Evolutionary conservation across 2,888 invertebrate species (phyloP), one percentile per base, ranked within the genome.

Genomic region (Allacma fusca): DNA sequence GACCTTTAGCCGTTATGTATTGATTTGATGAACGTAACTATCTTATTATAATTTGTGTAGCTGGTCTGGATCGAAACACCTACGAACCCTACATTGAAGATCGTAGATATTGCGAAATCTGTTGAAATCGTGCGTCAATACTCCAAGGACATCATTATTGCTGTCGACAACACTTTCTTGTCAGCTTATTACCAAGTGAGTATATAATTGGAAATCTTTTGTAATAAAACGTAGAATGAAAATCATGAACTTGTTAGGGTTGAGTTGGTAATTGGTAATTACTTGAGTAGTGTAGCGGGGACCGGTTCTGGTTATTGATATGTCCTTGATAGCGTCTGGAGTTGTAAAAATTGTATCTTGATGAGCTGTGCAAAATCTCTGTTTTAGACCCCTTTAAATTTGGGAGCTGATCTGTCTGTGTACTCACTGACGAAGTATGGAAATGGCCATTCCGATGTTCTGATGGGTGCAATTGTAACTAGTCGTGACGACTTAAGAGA

Each of bases 391-490:
- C 98, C 98, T 0, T 87, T 99, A 75, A 91, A 92, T 28, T 89
- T 97, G 44, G 98, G 98, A 0, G 97, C 95, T 0, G 97, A 99
- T 87, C 88, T 98, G 75, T 93, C 92, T 1, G 88, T 95, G 84
- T 97, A 98, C 87, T 98, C 98, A 0, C 86, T 97, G 75, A 97
- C 97, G 0, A 99, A 99, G 88, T 99, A 98, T 86, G 94, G 99
- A 92, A 99, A 99, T 87, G 98, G 98, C 0, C 98, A 99, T 88
- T 92, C 95, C 0, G 98, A 99, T 88, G 94, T 97, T 24, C 91
- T 98, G 7, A 98, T 99, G 98, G 98, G 98, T 1, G 93, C 94
- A 21, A 91, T 92, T 9, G 88, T 94, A 44, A 90, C 93, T 1
- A 95, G 91, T 83, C 89, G 91, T 83, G 91, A 93, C 62, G 90